Evolutionary conservation across 2,797 vertebrate species (phyloP).

Genomic region (Lindbergichthys nudifrons): DNA sequence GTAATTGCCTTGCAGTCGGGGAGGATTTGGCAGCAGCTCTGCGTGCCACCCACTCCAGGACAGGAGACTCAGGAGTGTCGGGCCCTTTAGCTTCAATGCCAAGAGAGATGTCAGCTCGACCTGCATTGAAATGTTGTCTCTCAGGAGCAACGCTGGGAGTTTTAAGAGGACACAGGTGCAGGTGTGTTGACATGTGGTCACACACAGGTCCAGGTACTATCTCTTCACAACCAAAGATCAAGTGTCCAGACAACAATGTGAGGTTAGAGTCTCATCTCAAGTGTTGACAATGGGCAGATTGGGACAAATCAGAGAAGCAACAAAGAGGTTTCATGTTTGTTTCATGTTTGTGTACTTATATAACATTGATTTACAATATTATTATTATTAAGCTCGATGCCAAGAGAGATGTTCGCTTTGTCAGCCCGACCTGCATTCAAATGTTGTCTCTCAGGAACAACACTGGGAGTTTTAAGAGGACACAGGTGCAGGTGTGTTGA

Average conservation of each 20-base stretch:
- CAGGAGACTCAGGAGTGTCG: slow-evolving; percentile 54
- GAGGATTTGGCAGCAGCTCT: slow-evolving; percentile 50
- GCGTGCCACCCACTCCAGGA: slow-evolving; percentile 61
- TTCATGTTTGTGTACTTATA: background rate
- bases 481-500: slow-evolving; percentile 7
- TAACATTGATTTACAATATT: background rate
- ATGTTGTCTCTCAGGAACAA: slow-evolving; percentile 23
- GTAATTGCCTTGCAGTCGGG: slow-evolving; percentile 76
- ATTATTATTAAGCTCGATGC: slow-evolving; percentile 21
- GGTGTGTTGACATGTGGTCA: slow-evolving; percentile 7
- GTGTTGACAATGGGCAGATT: background rate
- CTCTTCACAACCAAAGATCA: slow-evolving; percentile 3
- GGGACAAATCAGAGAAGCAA: background rate
- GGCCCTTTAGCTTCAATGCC: slow-evolving; percentile 47
- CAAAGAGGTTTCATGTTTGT: background rate
- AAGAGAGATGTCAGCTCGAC: slow-evolving; percentile 53
- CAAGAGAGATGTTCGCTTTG: slow-evolving; percentile 38
- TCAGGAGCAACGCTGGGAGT: background rate
- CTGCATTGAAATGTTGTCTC: slow-evolving; percentile 38
- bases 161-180: slow-evolving; percentile 4
- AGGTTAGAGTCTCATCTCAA: slow-evolving; percentile 13
- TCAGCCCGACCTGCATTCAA: slow-evolving; percentile 45
- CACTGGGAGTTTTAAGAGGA: slow-evolving; percentile 6
- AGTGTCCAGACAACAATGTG: background rate
- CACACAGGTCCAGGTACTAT: slow-evolving; percentile 17